Evolutionary conservation across 2,113 vertebrate genomes (phyloP).

Genomic region (Phylloscopus whistleri): DNA sequence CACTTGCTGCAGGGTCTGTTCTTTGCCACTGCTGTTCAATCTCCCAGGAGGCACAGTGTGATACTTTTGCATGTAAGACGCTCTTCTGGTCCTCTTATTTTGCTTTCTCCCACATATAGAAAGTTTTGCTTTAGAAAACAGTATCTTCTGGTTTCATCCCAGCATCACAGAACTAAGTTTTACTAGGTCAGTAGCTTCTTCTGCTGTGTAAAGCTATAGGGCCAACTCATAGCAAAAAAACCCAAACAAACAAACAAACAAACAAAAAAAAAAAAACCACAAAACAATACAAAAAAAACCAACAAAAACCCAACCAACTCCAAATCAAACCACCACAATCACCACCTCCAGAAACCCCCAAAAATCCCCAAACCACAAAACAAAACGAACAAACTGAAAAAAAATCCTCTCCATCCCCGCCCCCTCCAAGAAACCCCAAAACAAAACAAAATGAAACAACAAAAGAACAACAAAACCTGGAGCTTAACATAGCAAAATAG

Average conservation of each 20-base stretch:
- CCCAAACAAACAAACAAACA: not conserved
- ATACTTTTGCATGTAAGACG: not conserved
- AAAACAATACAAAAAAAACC: not conserved
- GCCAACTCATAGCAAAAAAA: not conserved
- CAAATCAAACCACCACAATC: too few species aligned
- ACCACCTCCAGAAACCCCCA: not conserved
- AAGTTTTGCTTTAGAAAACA: not conserved
- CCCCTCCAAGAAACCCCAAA: not conserved
- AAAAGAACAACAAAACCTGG: not conserved
- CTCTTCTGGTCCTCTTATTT: not conserved
- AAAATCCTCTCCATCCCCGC: rapidly evolving
- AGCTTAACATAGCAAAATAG: not conserved
- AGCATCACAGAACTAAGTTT: not conserved
- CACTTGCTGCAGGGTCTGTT: not conserved
- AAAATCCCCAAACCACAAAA: not conserved
- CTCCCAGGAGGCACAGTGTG: not conserved
- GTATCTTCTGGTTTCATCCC: not conserved
- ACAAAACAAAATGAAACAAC: too few species aligned
- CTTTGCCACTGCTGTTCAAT: not conserved
- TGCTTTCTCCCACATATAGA: not conserved
- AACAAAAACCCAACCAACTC: not conserved
- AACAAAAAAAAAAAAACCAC: too few species aligned
- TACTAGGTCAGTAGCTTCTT: not conserved
- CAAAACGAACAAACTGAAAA: not conserved
- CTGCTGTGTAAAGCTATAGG: not conserved